Evolutionary conservation across 1,140 invertebrate species (phyloP).

Genomic region (Drosophila cardini): DNA sequence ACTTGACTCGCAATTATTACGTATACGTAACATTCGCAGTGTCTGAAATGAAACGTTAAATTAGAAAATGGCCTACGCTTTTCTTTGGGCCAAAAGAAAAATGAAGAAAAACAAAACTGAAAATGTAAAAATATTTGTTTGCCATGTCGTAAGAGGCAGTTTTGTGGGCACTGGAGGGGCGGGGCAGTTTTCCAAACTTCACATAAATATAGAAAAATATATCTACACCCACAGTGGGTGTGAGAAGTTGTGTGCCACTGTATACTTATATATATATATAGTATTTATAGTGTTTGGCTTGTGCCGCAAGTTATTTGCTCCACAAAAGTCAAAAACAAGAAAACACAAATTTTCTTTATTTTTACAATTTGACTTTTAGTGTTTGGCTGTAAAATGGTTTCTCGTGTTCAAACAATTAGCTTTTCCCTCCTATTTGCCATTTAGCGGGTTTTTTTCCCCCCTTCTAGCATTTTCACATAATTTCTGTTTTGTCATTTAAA

Average conservation of each 20-base stretch:
- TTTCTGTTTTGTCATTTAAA: slow-evolving; percentile 23
- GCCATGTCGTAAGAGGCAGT: slow-evolving; percentile 49
- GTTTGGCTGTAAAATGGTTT: slow-evolving; percentile 59
- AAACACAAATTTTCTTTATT: background rate
- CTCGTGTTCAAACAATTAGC: slow-evolving; percentile 66
- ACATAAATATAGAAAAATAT: slow-evolving; percentile 37
- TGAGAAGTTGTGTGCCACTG: slow-evolving; percentile 1
- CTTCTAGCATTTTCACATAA: background rate
- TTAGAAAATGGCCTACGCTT: slow-evolving; percentile 62
- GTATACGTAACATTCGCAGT: background rate
- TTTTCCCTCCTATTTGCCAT: slow-evolving; percentile 3
- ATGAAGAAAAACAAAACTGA: too few relatives aligned
- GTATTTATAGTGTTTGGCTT: slow-evolving; percentile 11
- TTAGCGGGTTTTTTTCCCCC: too few relatives aligned
- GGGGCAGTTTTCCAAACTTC: slow-evolving; percentile 34
- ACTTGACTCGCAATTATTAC: background rate
- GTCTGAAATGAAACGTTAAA: slow-evolving; percentile 66
- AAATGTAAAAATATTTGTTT: slow-evolving; percentile 42
- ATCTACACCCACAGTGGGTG: background rate
- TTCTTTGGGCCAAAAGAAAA: background rate
- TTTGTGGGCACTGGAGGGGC: too few relatives aligned
- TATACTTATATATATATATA: too few relatives aligned
- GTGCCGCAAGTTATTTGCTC: slow-evolving; percentile 18
- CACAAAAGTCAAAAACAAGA: slow-evolving; percentile 30
- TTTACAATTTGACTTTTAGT: slow-evolving; percentile 42